Base-by-base conservation (phyloP, 2,113 vertebrate genomes). In the Leucopternis melanops region DNA sequence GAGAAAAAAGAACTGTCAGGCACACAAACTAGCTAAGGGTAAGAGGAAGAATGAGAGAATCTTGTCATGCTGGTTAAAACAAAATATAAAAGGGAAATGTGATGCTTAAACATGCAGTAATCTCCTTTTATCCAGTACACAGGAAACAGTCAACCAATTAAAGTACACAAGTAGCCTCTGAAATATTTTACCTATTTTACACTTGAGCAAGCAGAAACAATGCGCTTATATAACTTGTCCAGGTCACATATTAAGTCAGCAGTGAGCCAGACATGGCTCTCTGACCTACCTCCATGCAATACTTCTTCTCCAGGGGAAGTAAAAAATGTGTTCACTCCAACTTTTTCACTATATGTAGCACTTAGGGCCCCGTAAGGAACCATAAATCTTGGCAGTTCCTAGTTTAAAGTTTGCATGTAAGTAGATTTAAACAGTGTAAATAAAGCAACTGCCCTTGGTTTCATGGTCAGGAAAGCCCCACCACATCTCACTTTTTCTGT, bases 131-230 rank as follows among this genome's bases (percentile, higher is more conserved):
- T 90, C 71, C 63, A 42, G 58, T 58, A 11, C 54, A 32, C 70
- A 88, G 81, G 80, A 96, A 97, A 81, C 21, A 29, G 70, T 54
- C 67, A 80, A 62, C 57, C 83, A 94, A 91, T 86, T 95, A 91
- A 88, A 52, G 67, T 82, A 72, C 62, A 59, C 44, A 87, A 85
- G 54, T 73, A 91, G 34, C 36, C 57, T 59, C 36, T 75, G 73
- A 85, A 92, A 81, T 92, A 91, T 81, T 96, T 88, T 92, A 82
- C 59, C 71, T 91, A 36, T 86, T 97, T 96, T 88, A 92, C 83
- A 81, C 94, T 73, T 86, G 90, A 95, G 73, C 74, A 97, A 90
- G 86, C 94, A 96, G 90, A 91, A 88, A 96, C 95, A 97, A 85
- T 93, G 66, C 54, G 44, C 72, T 96, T 79, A 88, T 93, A 19